Conservation (phyloP, 64 coral and sea anemone genomes). For the Stichodactyla helianthus region DNA sequence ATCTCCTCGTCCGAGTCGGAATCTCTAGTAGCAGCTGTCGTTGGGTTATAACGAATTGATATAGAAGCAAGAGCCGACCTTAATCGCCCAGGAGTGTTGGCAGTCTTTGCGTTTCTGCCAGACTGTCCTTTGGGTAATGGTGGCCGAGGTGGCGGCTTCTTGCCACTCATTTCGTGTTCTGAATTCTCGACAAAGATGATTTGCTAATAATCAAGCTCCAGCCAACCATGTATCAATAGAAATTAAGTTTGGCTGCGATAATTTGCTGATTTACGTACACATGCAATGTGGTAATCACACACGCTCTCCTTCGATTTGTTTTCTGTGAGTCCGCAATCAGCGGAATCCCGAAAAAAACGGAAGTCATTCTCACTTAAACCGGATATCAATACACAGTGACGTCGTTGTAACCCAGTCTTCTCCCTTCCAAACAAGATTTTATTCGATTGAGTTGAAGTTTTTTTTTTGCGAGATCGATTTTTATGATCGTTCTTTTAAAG, state of each 20-base stretch:
- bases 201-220: conserved; percentile 27
- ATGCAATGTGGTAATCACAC: neutral
- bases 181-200: conserved; percentile 17
- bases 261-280: neutral
- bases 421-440: neutral
- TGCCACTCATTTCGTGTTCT: conserved; percentile 64
- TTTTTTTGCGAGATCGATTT: neutral
- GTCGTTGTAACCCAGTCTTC: neutral
- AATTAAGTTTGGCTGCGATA: neutral
- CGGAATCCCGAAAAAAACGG: conserved; percentile 10
- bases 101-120: conserved; percentile 35
- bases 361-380: neutral
- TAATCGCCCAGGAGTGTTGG: conserved; percentile 44
- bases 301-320: conserved; percentile 9
- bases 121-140: conserved; percentile 38
- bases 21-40: conserved; percentile 40
- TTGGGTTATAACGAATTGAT: conserved; percentile 78
- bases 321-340: neutral
- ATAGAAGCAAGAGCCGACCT: conserved; percentile 56
- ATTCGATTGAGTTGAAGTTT: neutral
- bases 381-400: neutral
- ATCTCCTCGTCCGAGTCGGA: conserved; percentile 91
- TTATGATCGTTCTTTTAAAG: neutral
- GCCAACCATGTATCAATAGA: conserved; percentile 23
- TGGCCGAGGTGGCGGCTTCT: conserved; percentile 79